A percentile compares a stretch with the other conserved stretches of the same genome.
Evolutionary conservation across 2,113 vertebrate genomes (phyloP).

Genomic region (Aythya baeri): DNA sequence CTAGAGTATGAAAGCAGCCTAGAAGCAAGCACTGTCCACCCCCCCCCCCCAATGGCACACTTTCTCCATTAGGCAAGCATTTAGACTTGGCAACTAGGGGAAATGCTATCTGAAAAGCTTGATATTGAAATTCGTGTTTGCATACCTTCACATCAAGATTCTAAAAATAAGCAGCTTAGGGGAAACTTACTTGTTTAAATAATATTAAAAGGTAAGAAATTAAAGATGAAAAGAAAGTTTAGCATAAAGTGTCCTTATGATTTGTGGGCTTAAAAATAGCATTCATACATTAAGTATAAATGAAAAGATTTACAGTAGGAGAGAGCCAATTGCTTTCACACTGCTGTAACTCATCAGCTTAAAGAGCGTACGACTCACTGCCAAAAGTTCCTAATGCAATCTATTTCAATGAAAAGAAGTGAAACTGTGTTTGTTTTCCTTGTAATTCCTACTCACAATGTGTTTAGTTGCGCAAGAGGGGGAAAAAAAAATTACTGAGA

Average conservation of each 20-base stretch:
- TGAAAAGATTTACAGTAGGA: neutral
- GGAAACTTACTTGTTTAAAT: neutral
- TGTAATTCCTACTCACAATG: neutral
- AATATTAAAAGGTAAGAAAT: neutral
- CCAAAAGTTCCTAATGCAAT: neutral
- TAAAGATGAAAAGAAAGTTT: neutral
- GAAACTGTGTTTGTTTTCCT: conserved; percentile 11
- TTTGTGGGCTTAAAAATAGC: neutral
- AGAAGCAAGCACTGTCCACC: neutral
- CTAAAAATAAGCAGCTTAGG: neutral
- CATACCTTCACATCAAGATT: neutral
- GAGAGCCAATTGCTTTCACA: neutral
- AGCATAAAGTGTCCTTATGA: neutral
- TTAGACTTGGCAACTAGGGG: neutral
- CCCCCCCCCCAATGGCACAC: neutral
- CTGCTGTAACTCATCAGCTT: neutral
- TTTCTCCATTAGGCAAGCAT: neutral
- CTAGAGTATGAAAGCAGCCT: neutral
- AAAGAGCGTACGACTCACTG: neutral
- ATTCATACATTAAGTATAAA: neutral
- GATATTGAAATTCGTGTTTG: neutral
- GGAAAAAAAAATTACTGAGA: neutral
- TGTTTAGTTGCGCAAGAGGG: neutral
- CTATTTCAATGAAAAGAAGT: neutral
- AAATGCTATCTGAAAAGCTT: neutral